A percentile compares a stretch with the other conserved stretches of the same genome.
phyloP scores from a whole-genome alignment of 2,888 invertebrate genomes.

The Chorisops tibialis region DNA sequence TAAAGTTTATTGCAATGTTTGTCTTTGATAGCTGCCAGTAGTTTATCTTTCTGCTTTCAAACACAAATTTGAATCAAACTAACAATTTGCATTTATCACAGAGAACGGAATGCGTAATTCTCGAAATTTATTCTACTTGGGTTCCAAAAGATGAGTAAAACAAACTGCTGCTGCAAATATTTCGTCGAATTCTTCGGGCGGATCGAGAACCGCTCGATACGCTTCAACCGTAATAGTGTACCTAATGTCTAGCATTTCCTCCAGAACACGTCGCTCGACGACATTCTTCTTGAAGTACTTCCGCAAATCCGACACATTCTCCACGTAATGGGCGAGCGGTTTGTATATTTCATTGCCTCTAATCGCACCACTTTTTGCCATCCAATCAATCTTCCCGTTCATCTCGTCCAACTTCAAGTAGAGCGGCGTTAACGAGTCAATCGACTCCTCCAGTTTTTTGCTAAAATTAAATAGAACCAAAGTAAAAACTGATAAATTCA shows the following conservation, averaged over 20 bases:
- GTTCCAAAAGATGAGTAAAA: neutral
- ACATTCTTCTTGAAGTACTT: neutral
- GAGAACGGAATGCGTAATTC: too few species aligned
- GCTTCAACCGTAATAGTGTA: neutral
- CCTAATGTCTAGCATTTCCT: conserved; percentile 1
- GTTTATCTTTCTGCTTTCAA: too few species aligned
- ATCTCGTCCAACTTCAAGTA: neutral
- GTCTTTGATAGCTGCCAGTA: too few species aligned
- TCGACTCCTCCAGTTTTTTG: neutral
- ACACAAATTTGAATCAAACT: too few species aligned
- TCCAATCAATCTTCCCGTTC: conserved; percentile 7
- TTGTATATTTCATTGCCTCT: conserved; percentile 7
- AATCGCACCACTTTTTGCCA: neutral
- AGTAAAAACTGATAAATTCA: neutral
- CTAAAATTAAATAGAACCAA: neutral
- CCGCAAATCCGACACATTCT: neutral
- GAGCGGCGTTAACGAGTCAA: neutral
- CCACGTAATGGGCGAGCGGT: neutral
- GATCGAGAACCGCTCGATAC: neutral
- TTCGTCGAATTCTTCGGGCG: neutral
- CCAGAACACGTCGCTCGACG: neutral
- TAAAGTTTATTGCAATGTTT: too few species aligned
- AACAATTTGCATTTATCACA: too few species aligned
- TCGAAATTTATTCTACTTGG: neutral
- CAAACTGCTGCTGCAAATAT: neutral